Conservation (phyloP, 1,140 invertebrate species). For the Drosophila nasuta region DNA sequence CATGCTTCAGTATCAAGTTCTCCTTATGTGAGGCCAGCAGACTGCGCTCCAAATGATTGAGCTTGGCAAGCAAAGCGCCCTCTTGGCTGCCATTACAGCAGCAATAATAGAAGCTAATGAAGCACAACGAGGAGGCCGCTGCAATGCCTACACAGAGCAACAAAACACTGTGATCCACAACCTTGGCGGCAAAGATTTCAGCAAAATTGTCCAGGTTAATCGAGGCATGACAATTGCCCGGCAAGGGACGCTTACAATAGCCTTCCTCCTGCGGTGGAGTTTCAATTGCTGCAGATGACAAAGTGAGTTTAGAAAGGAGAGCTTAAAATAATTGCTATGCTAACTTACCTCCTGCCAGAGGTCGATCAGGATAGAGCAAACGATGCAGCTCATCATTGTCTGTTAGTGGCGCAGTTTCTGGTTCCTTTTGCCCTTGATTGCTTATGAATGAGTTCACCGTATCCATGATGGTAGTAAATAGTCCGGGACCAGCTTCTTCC, state of each 20-base stretch:
- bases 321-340: too few relatives aligned
- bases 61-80: slow-evolving; percentile 86
- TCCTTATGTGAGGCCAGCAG: slow-evolving; percentile 86
- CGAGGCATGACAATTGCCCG: slow-evolving; percentile 38
- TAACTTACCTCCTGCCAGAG: neutral
- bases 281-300: neutral
- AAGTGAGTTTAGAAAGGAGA: neutral
- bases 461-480: slow-evolving; percentile 77
- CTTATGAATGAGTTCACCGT: slow-evolving; percentile 77
- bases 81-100: slow-evolving; percentile 90
- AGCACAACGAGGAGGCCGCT: slow-evolving; percentile 89
- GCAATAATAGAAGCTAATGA: slow-evolving; percentile 91
- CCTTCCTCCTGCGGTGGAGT: slow-evolving; percentile 40
- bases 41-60: slow-evolving; percentile 87
- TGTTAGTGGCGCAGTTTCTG: slow-evolving; percentile 26
- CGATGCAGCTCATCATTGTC: slow-evolving; percentile 60
- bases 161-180: slow-evolving; percentile 77
- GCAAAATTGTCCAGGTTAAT: slow-evolving; percentile 70
- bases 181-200: slow-evolving; percentile 56
- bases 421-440: slow-evolving; percentile 45
- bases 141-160: slow-evolving; percentile 87
- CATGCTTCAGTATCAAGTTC: slow-evolving; percentile 88
- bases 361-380: slow-evolving; percentile 56
- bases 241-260: slow-evolving; percentile 44
- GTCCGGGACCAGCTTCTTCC: slow-evolving; percentile 54